Percentiles rank a stretch among this genome's conserved stretches.
These are phyloP conservation scores for Boloria selene DNA, from an alignment of 2,888 invertebrate genomes.

Conservation along the genomic window DNA sequence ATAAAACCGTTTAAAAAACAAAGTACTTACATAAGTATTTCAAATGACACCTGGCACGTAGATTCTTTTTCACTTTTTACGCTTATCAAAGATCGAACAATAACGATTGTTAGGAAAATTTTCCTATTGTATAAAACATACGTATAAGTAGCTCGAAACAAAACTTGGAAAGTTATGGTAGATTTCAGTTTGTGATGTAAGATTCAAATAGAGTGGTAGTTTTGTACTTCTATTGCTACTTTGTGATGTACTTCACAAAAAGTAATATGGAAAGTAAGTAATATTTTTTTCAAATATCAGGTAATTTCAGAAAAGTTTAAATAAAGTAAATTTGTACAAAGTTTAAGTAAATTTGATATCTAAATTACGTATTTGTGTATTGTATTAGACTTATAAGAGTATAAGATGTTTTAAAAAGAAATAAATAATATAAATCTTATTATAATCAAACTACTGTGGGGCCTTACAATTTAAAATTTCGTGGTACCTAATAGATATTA, in stretches of 20 bases:
- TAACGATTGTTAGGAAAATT: slow-evolving; percentile 64
- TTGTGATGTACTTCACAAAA: not conserved
- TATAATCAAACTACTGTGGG: too few species aligned
- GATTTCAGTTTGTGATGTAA: slow-evolving; percentile 39
- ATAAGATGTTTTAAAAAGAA: too few species aligned
- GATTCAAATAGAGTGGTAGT: slow-evolving; percentile 8
- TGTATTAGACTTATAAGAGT: too few species aligned
- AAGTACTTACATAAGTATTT: not conserved
- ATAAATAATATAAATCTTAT: too few species aligned
- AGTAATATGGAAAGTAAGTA: slow-evolving; percentile 27
- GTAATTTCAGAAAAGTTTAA: too few species aligned
- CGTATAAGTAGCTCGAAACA: slow-evolving; percentile 39
- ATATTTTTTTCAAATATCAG: not conserved
- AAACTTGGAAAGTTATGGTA: slow-evolving; percentile 37
- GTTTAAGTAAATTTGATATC: too few species aligned
- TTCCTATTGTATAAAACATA: slow-evolving; percentile 68
- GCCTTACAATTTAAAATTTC: too few species aligned
- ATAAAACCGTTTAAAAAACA: too few species aligned
- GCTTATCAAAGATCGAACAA: slow-evolving; percentile 66
- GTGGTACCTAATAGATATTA: too few species aligned
- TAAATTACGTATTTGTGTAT: too few species aligned
- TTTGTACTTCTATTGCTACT: not conserved
- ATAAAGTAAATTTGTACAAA: too few species aligned
- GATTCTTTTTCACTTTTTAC: slow-evolving; percentile 34
- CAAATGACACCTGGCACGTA: slow-evolving; percentile 22